Base-by-base conservation (phyloP, 2,888 invertebrate genomes). In the Mimas tiliae region DNA sequence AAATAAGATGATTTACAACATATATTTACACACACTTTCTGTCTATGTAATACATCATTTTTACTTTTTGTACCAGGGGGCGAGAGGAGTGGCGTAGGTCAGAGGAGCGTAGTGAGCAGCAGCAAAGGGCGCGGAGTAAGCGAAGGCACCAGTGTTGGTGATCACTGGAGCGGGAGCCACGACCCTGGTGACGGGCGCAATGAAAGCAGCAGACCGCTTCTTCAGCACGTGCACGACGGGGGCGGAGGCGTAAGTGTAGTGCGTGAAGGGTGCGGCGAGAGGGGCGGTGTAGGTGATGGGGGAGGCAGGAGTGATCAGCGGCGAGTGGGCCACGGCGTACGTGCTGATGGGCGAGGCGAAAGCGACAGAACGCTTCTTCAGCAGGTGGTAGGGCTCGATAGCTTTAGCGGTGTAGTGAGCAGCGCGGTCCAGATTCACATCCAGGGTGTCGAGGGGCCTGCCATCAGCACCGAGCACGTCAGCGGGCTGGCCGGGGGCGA, bases 381-480 rank as follows among this genome's bases (percentile, higher is more conserved):
- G 78, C 47, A 82, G 67, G 72, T 87, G 89, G 66, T 78, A 75
- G 21, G 76, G 79, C 11, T 78, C 79, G 62, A 89, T 75, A 34
- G 88, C 85, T 71, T 83, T 85, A 19, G 89, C 86, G 55, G 88
- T 85, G 70, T 76, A 71, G 75, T 91, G 90, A 8, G 86, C 87
- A 11, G 87, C 86, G 65, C 89, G 87, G 77, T 91, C 91, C 78
- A 90, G 73, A 81, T 91, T 91, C 27, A 93, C 92, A 48, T 90
- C 90, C 66, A 90, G 74, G 62, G 92, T 92, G 73, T 92, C 92
- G 51, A 91, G 78, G 0, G 92, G 92, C 74, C 89, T 88, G 78
- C 92, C 91, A 72, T 90, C 90, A 51, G 87, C 83, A 1, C 83
- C 88, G 68, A 90, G 71, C 69, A 91, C 85, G 79, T 83, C 87